Evolutionary conservation across 2,797 vertebrate genomes (phyloP), one percentile per base, ranked within the genome.

Genomic region (Sebastiscus tertius): DNA sequence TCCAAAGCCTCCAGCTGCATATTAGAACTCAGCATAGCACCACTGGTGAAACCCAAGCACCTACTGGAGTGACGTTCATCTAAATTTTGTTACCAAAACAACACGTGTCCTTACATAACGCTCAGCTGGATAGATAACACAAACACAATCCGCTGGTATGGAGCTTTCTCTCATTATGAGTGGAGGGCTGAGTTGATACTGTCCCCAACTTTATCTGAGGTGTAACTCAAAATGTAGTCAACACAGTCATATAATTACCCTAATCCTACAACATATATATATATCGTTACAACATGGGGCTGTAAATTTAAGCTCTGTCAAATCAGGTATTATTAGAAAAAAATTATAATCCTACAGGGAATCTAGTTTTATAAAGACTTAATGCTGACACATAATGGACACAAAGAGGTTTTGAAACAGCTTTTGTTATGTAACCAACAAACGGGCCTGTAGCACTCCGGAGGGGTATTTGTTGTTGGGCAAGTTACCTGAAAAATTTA

Each of bases 101-200:
- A 70, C 83, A 85, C 65, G 52, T 90, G 71, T 42, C n/a, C 66
- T 83, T 82, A 72, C 69, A 70, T 78, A 67, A 87, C 20, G 20
- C 72, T 64, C 69, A 78, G 78, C 68, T 73, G 75, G 70, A 75
- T 61, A 71, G 34, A 66, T 63, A 75, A 59, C 66, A 62, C 54
- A 55, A 39, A 39, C 11, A 54, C 11, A 58, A 10, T 22, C 62
- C 39, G 9, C 39, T 46, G 52, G 36, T 69, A 12, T 14, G 20
- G 4, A 71, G 60, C 42, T 62, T 75, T 58, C 52, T 52, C 42
- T 55, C 61, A 72, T 63, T 68, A 66, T 49, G 24, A 81, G 34
- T 4, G 8, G 13, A 46, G 16, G 29, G 14, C 16, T 66, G 26
- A 7, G 13, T 33, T 75, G 34, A 72, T 36, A 3, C 22, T 27